Evolutionary conservation across 2,113 vertebrate species (phyloP).

Genomic region (Hemiscyllium ocellatum): DNA sequence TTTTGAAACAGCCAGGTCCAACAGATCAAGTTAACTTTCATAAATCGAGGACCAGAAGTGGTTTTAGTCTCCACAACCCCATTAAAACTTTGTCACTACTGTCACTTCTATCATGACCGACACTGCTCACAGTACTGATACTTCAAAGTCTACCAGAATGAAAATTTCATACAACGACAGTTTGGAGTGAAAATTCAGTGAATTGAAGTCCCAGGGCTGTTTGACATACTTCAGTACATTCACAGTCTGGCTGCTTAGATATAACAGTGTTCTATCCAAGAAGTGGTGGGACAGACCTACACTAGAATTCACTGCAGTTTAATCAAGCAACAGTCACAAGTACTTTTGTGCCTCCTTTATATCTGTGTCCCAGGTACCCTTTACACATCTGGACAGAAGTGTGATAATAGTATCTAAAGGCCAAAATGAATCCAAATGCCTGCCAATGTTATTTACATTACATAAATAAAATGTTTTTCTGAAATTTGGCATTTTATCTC

Average conservation of each 20-base stretch:
- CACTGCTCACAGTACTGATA: neutral
- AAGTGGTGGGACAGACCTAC: neutral
- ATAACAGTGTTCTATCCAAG: neutral
- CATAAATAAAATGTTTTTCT: neutral
- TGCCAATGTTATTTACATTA: neutral
- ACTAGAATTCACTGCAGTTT: neutral
- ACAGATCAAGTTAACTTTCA: neutral
- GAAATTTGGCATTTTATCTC: conserved; percentile 17
- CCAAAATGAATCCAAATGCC: neutral
- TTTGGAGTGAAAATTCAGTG: neutral
- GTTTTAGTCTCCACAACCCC: neutral
- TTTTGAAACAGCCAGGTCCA: neutral
- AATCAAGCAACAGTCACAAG: neutral
- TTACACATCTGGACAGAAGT: neutral
- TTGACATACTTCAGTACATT: conserved; percentile 17
- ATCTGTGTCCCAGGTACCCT: neutral
- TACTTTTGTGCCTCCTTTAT: neutral
- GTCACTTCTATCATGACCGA: neutral
- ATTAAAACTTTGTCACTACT: neutral
- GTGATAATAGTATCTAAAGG: neutral
- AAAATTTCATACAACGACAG: neutral
- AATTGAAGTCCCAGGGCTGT: neutral
- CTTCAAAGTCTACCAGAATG: neutral
- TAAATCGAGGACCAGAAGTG: neutral
- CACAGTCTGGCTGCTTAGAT: neutral